A percentile compares a stretch with the other conserved stretches of the same genome.
Conservation (phyloP, 92 coral and sea anemone genomes). For the Anthopleura xanthogrammica region DNA sequence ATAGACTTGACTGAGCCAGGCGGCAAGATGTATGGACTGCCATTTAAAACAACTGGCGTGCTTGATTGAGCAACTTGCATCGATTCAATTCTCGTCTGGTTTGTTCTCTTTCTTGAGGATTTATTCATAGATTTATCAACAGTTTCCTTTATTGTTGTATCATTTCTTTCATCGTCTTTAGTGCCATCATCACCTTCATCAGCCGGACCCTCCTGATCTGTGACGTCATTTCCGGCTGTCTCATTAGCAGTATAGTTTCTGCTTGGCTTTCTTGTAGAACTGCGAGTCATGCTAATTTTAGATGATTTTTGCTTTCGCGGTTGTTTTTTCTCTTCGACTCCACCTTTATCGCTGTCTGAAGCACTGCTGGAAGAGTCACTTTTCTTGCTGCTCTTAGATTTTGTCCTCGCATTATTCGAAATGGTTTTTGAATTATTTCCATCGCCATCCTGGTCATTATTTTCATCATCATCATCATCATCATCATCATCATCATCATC, state of each 20-base stretch:
- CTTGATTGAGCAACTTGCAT: not conserved
- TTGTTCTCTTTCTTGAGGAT: slow-evolving; percentile 14
- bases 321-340: not conserved
- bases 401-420: slow-evolving; percentile 7
- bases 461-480: not conserved
- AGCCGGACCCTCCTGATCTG: not conserved
- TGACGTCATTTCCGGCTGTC: not conserved
- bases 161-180: not conserved
- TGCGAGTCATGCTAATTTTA: not conserved
- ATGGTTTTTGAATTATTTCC: not conserved
- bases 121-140: not conserved
- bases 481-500: too few species aligned
- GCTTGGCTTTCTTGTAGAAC: not conserved
- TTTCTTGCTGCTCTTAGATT: not conserved
- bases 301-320: not conserved
- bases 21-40: slow-evolving; percentile 1
- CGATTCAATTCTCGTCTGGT: not conserved
- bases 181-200: not conserved
- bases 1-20: slow-evolving; percentile 20
- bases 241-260: not conserved
- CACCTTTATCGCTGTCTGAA: slow-evolving; percentile 9
- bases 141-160: not conserved
- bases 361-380: not conserved
- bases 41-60: slow-evolving; percentile 4
- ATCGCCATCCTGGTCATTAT: not conserved